Evolutionary conservation across 92 coral and sea anemone genomes (phyloP).

Genomic region (Porites lobata): DNA sequence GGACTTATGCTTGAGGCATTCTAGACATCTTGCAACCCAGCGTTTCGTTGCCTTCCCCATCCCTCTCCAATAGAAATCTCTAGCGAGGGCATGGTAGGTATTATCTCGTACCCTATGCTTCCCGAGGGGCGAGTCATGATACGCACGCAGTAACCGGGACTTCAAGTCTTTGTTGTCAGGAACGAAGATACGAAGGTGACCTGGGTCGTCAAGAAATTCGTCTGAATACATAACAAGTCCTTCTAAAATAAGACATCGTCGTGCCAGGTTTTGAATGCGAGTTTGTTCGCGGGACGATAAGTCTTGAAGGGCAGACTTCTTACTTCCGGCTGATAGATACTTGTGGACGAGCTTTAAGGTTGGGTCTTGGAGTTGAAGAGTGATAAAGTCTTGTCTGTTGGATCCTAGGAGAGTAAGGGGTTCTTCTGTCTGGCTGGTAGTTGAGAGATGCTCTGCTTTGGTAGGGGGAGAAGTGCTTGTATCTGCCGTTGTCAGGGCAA

Average conservation of each 20-base stretch:
- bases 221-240: constrained; percentile 27
- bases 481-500: no score
- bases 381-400: no score
- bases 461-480: no score
- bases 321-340: no score
- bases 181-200: constrained; percentile 24
- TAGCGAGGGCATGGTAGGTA: constrained; percentile 48
- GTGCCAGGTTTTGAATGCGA: constrained; percentile 28
- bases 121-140: constrained; percentile 28
- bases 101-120: constrained; percentile 31
- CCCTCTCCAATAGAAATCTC: constrained; percentile 58
- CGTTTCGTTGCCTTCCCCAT: constrained; percentile 43
- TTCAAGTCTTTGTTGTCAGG: constrained; percentile 33
- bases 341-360: no score
- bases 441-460: no score
- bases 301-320: no score
- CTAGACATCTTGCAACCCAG: constrained; percentile 45
- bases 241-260: constrained; percentile 18
- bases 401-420: no score
- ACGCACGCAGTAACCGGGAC: constrained; percentile 24
- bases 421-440: no score
- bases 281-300: not conserved
- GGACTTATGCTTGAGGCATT: constrained; percentile 36
- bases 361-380: no score
- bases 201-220: constrained; percentile 22